Base-by-base conservation (phyloP, 2,113 vertebrate genomes). In the Tretioscincus oriximinensis region DNA sequence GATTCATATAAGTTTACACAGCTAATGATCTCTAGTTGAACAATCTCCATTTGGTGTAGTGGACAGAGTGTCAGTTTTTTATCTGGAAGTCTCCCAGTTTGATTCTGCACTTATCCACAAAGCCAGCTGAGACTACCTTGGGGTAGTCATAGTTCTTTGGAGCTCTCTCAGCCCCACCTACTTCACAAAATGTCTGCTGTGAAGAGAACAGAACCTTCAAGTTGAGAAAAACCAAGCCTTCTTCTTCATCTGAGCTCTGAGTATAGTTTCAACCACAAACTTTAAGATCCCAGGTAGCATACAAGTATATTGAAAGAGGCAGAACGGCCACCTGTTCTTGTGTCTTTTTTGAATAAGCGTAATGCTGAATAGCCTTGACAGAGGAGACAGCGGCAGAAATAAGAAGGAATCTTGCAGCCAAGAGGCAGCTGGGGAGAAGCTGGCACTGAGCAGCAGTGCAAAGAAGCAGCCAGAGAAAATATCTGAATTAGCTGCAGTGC, bases 271-370 rank as follows among this genome's bases (percentile, higher is more conserved):
- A 26, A 7, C 9, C 10, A 35, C 47, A 41, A 35, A 31, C 31
- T 41, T 67, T n/a, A 18, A 41, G 54, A 61, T 1, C 9, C 65
- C 16, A 22, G 5, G 47, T 24, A 14, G 29, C 22, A 21, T 63
- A 24, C 54, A 29, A 68, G 31, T 72, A 35, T 3, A 41, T 20
- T 26, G 41, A 67, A 28, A 81, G 11, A 1, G 4, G 24, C 26
- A n/a, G 29, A 29, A 45, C 12, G 22, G 18, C 71, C 29, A 35
- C 21, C 51, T 61, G 51, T 24, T 88, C 81, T 84, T 81, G 49
- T 75, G 71, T 21, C 54, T 20, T 5, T 63, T 81, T 60, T 66
- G 75, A 81, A 80, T 78, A 70, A 45, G 83, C 89, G n/a, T 6
- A 72, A 51, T 31, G 77, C 31, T n/a, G 68, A 28, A 82, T 69